Evolutionary conservation across 2,113 vertebrate species (phyloP).

Genomic region (Morphnarchus princeps): DNA sequence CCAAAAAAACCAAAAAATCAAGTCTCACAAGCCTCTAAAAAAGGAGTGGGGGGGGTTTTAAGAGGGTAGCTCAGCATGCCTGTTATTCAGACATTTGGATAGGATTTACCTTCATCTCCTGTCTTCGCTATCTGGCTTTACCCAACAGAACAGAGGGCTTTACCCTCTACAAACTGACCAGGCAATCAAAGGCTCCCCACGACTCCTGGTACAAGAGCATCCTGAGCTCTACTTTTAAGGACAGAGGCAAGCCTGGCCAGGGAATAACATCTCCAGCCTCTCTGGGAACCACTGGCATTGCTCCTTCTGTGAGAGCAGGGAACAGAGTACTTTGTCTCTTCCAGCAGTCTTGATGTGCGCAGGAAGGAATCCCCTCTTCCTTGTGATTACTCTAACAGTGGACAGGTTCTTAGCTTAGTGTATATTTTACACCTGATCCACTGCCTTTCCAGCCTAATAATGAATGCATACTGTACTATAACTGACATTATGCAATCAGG

Average conservation of each 20-base stretch:
- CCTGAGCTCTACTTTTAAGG: background rate
- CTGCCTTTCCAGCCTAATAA: background rate
- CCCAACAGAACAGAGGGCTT: background rate
- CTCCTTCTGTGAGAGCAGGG: background rate
- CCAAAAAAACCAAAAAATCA: rapidly evolving
- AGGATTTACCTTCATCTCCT: background rate
- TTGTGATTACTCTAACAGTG: background rate
- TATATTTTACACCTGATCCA: background rate
- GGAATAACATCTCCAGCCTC: background rate
- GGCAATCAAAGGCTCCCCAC: background rate
- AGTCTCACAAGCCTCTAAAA: background rate
- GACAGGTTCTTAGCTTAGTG: background rate
- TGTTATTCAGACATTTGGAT: background rate
- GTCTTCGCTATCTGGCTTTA: background rate
- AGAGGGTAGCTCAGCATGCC: background rate
- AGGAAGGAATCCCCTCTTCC: background rate
- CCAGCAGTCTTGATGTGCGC: background rate
- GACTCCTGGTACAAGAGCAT: background rate
- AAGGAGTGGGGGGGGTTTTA: background rate
- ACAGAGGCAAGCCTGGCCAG: background rate
- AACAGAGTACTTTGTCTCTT: background rate
- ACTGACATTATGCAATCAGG: background rate
- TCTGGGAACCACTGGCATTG: background rate
- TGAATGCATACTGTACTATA: background rate
- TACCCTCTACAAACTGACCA: background rate